These are phyloP conservation scores for Lasioglossum albipes DNA, from an alignment of 1,140 invertebrate genomes.

Conservation along the genomic window DNA sequence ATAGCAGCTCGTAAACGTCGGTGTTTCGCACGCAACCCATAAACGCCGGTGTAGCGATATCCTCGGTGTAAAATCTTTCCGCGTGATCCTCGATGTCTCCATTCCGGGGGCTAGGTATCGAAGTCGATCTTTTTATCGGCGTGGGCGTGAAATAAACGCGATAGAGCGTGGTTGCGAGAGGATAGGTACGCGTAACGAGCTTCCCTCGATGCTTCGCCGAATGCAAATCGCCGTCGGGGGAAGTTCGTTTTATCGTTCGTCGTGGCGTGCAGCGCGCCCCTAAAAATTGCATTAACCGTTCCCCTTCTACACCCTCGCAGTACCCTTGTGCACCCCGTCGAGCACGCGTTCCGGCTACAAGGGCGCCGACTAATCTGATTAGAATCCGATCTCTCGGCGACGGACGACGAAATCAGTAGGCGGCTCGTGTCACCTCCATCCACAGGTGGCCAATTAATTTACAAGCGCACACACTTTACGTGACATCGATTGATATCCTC, in stretches of 20 bases:
- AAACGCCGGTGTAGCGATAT: neutral
- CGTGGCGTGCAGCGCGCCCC: neutral
- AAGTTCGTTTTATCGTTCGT: neutral
- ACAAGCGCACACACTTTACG: conserved; percentile 66
- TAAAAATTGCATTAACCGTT: conserved; percentile 40
- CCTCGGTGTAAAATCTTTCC: too few relatives aligned
- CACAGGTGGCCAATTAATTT: conserved; percentile 68
- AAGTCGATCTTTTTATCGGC: too few relatives aligned
- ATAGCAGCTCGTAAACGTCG: too few relatives aligned
- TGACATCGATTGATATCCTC: conserved; percentile 64
- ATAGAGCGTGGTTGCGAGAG: too few relatives aligned
- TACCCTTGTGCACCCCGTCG: too few relatives aligned
- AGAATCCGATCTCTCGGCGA: conserved; percentile 57
- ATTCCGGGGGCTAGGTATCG: too few relatives aligned
- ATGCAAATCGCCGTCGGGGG: conserved; percentile 11
- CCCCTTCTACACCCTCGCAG: neutral
- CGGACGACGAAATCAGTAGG: conserved; percentile 59
- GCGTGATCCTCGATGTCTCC: too few relatives aligned
- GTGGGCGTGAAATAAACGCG: too few relatives aligned
- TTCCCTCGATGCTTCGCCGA: neutral
- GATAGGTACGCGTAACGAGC: too few relatives aligned
- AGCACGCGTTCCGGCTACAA: conserved; percentile 12
- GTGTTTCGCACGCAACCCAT: too few relatives aligned
- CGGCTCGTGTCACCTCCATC: conserved; percentile 51
- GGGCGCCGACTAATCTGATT: conserved; percentile 59